Percentiles rank a stretch among this genome's conserved stretches.
Evolutionary conservation across 2,888 invertebrate genomes (phyloP).

Genomic region (Bursaphelenchus okinawaensis): DNA sequence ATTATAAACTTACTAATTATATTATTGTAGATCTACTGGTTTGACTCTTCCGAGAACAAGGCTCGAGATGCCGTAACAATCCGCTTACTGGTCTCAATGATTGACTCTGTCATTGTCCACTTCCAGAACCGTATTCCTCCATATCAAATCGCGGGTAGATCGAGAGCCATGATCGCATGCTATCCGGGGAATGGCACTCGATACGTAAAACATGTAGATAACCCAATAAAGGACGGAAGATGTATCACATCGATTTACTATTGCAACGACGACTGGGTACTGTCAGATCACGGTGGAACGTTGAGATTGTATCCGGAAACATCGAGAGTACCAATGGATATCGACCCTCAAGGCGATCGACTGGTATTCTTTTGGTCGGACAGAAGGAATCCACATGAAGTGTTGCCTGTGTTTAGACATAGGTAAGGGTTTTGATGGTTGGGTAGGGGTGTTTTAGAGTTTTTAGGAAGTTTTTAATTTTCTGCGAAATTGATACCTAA

Average conservation of each 20-base stretch:
- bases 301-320: slow-evolving; percentile 87
- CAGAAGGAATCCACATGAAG: slow-evolving; percentile 89
- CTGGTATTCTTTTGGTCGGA: slow-evolving; percentile 97
- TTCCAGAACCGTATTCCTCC: slow-evolving; percentile 41
- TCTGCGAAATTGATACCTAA: neutral
- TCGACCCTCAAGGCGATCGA: slow-evolving; percentile 85
- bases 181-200: slow-evolving; percentile 89
- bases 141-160: slow-evolving; percentile 47
- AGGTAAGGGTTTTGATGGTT: slow-evolving; percentile 58
- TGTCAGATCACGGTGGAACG: slow-evolving; percentile 69
- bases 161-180: slow-evolving; percentile 86
- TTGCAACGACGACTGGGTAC: slow-evolving; percentile 80
- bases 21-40: slow-evolving; percentile 50
- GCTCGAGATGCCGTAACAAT: slow-evolving; percentile 35
- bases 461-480: slow-evolving; percentile 5
- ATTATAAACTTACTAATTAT: neutral
- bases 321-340: slow-evolving; percentile 73
- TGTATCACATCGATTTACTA: slow-evolving; percentile 97
- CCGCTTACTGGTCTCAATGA: slow-evolving; percentile 49
- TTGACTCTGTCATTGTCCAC: slow-evolving; percentile 50
- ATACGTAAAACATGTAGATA: slow-evolving; percentile 95
- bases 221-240: slow-evolving; percentile 90
- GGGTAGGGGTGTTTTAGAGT: neutral
- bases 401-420: slow-evolving; percentile 83
- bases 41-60: slow-evolving; percentile 41